phyloP scores from a whole-genome alignment of 2,888 invertebrate species.

The Aphrophora alni region DNA sequence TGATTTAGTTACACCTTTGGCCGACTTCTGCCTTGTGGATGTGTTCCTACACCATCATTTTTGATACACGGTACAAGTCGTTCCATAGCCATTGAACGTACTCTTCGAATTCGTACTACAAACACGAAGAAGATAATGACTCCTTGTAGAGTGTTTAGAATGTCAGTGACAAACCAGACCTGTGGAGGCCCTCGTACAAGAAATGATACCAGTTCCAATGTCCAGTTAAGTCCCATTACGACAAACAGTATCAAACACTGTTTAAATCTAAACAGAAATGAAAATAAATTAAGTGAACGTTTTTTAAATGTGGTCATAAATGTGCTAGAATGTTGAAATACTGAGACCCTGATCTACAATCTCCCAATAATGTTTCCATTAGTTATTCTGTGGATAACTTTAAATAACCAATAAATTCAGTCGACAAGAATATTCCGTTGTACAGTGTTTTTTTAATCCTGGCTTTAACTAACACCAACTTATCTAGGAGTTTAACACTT shows the following conservation, averaged over 20 bases:
- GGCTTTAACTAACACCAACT: too few relatives aligned
- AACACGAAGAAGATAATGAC: slow-evolving; percentile 71
- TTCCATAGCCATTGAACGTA: slow-evolving; percentile 4
- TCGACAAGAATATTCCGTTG: too few relatives aligned
- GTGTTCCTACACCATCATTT: neutral
- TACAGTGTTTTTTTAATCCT: too few relatives aligned
- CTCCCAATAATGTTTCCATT: too few relatives aligned
- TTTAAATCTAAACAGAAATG: slow-evolving; percentile 59
- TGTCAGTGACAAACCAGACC: slow-evolving; percentile 69
- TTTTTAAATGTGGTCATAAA: too few relatives aligned
- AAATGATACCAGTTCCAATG: slow-evolving; percentile 73
- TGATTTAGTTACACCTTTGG: neutral
- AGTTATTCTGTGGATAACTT: too few relatives aligned
- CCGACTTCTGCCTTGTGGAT: neutral
- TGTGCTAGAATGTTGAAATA: neutral
- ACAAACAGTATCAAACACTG: slow-evolving; percentile 67
- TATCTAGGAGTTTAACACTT: too few relatives aligned
- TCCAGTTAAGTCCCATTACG: slow-evolving; percentile 74
- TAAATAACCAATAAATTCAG: neutral
- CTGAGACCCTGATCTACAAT: too few relatives aligned
- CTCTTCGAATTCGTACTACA: slow-evolving; percentile 55
- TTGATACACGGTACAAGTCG: slow-evolving; percentile 10
- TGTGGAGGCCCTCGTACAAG: slow-evolving; percentile 60
- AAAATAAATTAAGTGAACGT: neutral
- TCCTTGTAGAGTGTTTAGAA: slow-evolving; percentile 73